These are phyloP conservation scores for Monodelphis domestica DNA, from an alignment of 2,797 vertebrate genomes.

Conservation along the genomic window DNA sequence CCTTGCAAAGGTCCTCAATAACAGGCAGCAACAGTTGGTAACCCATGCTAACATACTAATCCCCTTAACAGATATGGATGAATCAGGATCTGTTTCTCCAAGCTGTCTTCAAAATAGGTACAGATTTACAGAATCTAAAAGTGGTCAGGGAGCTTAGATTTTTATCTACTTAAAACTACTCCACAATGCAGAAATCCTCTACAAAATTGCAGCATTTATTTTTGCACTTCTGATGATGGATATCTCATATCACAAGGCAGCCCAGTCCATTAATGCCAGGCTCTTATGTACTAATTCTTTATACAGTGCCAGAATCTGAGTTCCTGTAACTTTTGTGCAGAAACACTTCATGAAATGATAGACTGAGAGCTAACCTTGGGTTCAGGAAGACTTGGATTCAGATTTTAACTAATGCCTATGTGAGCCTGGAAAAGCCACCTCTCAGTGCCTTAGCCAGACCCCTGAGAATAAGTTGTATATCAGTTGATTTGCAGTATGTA, in stretches of 20 bases:
- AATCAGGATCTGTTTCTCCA: neutral
- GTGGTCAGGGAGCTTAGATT: neutral
- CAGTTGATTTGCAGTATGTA: neutral
- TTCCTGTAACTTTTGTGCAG: neutral
- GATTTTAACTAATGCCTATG: neutral
- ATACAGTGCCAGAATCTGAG: neutral
- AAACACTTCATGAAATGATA: neutral
- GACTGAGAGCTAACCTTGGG: neutral
- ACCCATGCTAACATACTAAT: neutral
- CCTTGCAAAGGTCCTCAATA: neutral
- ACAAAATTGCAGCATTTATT: neutral
- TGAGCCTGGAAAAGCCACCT: neutral
- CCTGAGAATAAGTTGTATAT: neutral
- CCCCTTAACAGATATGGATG: neutral
- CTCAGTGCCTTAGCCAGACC: neutral
- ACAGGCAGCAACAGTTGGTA: neutral
- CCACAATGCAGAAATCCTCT: neutral
- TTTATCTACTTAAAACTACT: neutral
- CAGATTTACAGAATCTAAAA: neutral
- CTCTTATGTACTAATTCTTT: neutral
- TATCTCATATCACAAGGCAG: neutral
- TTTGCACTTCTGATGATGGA: neutral
- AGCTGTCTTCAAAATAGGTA: neutral
- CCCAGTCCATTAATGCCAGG: neutral
- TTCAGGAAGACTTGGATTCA: neutral